Evolutionary conservation across 1,140 invertebrate genomes (phyloP).

Genomic region (Brachionus manjavacas): DNA sequence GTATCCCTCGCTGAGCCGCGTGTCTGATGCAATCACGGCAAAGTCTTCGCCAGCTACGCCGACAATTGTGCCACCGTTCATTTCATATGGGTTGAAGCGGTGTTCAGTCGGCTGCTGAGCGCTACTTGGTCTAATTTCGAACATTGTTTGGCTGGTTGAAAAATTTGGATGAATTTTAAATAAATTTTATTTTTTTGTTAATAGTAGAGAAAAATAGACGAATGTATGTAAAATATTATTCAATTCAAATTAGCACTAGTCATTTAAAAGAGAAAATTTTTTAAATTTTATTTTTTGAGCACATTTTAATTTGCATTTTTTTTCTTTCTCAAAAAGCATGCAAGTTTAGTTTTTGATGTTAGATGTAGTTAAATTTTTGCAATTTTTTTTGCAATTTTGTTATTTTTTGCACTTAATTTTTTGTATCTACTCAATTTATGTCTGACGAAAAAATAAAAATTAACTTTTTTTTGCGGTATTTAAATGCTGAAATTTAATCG

Average conservation of each 20-base stretch:
- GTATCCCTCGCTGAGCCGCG: constrained; percentile 82
- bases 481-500: too few species aligned
- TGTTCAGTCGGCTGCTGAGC: background rate
- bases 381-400: background rate
- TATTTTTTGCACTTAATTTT: too few species aligned
- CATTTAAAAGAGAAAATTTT: background rate
- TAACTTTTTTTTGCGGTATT: too few species aligned
- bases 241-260: constrained; percentile 22
- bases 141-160: background rate
- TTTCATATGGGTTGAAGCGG: constrained; percentile 30
- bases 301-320: constrained; percentile 24
- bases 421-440: background rate
- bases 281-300: background rate
- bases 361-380: background rate
- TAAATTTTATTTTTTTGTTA: background rate
- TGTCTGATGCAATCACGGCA: constrained; percentile 81
- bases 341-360: background rate
- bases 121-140: background rate
- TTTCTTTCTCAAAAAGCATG: background rate
- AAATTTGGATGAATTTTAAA: background rate
- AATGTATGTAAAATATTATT: background rate
- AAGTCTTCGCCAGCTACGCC: constrained; percentile 88
- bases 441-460: background rate
- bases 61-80: constrained; percentile 51
- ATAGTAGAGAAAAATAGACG: background rate